phyloP scores from a whole-genome alignment of 2,113 vertebrate genomes.

The Morone chrysops region DNA sequence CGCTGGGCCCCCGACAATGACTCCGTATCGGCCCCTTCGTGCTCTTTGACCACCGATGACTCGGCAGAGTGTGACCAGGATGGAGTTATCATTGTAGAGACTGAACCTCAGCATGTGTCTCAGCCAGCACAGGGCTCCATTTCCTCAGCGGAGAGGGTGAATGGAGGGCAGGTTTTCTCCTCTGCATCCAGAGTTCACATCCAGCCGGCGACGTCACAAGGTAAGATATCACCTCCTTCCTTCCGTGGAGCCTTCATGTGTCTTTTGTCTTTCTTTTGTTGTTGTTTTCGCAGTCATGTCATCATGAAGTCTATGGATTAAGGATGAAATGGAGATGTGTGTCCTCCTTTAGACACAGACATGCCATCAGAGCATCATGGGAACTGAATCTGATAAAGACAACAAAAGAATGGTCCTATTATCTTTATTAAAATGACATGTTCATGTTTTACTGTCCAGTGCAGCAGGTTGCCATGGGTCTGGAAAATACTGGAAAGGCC shows the following conservation, averaged over 20 bases:
- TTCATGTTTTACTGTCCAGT: no score
- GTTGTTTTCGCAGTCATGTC: background rate
- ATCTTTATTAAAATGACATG: no score
- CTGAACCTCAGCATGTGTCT: constrained; percentile 18
- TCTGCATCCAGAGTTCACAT: constrained; percentile 11
- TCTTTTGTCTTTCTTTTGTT: background rate
- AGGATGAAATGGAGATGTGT: no score
- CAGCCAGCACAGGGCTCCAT: background rate
- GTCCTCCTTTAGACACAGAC: no score
- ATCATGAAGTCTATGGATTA: no score
- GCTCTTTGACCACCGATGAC: constrained; percentile 52
- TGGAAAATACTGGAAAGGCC: no score
- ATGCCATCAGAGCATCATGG: no score
- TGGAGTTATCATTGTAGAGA: constrained; percentile 63
- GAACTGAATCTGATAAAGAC: no score
- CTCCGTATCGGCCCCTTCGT: constrained; percentile 25
- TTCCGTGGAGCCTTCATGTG: background rate
- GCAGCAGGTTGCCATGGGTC: no score
- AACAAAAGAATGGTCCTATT: no score
- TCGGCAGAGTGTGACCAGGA: constrained; percentile 59
- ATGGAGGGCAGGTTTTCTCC: constrained; percentile 27
- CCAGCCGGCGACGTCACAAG: constrained; percentile 22
- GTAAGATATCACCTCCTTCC: constrained; percentile 7
- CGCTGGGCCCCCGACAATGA: constrained; percentile 70
- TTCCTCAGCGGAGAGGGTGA: constrained; percentile 9